These are phyloP conservation scores for Gallinago stenura DNA, from an alignment of 2,797 vertebrate species.

Conservation along the genomic window DNA sequence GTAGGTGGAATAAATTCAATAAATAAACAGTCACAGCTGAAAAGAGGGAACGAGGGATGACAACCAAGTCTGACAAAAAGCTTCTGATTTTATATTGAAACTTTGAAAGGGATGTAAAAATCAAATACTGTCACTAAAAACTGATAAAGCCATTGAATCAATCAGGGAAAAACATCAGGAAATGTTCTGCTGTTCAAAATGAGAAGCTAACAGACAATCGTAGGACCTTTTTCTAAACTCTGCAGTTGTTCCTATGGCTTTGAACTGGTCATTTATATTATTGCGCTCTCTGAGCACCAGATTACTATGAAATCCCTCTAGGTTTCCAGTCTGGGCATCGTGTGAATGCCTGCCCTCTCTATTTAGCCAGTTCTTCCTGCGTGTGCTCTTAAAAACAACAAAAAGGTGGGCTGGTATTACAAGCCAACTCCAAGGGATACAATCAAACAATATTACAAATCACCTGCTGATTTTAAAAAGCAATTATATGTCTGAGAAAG, in stretches of 20 bases:
- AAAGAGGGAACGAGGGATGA: conserved; percentile 24
- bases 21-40: conserved; percentile 62
- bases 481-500: conserved; percentile 37
- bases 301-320: conserved; percentile 12
- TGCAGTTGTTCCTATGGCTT: not conserved
- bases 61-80: conserved; percentile 33
- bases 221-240: not conserved
- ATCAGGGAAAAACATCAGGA: not conserved
- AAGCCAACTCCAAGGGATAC: not conserved
- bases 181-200: not conserved
- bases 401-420: not conserved
- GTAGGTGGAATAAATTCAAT: conserved; percentile 71
- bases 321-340: not conserved
- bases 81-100: conserved; percentile 56
- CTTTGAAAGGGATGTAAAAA: conserved; percentile 23
- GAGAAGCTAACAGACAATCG: not conserved
- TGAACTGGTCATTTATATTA: conserved; percentile 24
- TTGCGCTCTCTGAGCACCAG: not conserved
- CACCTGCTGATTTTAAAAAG: conserved; percentile 42
- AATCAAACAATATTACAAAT: conserved; percentile 22
- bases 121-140: conserved; percentile 18
- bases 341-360: not conserved
- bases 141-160: conserved; percentile 10
- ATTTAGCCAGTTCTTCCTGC: not conserved
- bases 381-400: not conserved